A percentile compares a stretch with the other conserved stretches of the same genome.
phyloP scores from a whole-genome alignment of 2,113 vertebrate genomes.

The Rhipidura dahli region DNA sequence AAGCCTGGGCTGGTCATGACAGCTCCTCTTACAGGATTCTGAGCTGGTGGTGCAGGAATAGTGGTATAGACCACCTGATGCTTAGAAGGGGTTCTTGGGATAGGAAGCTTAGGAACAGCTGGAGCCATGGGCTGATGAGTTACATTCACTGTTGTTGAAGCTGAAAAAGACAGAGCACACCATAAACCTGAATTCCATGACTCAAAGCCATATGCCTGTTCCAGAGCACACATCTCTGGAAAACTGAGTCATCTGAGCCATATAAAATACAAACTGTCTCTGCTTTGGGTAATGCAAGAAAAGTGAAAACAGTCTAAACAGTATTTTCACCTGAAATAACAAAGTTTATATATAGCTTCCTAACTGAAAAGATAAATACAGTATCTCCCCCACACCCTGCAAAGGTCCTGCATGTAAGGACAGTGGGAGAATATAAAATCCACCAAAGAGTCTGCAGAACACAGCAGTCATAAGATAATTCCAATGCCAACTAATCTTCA shows the following conservation, averaged over 20 bases:
- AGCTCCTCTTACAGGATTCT: slow-evolving; percentile 73
- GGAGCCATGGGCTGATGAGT: slow-evolving; percentile 76
- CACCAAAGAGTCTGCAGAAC: neutral
- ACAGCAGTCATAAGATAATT: neutral
- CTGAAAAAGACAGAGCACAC: slow-evolving; percentile 41
- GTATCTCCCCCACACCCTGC: rapidly evolving
- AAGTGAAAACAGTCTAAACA: neutral
- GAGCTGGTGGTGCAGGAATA: slow-evolving; percentile 71
- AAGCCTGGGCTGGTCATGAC: slow-evolving; percentile 73
- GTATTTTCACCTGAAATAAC: neutral
- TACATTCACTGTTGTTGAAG: slow-evolving; percentile 78
- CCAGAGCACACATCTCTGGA: neutral
- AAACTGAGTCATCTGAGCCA: neutral
- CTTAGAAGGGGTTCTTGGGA: slow-evolving; percentile 72
- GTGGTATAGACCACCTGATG: slow-evolving; percentile 80
- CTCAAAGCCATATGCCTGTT: neutral
- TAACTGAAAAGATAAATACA: neutral
- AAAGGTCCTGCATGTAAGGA: neutral
- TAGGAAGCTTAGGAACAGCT: slow-evolving; percentile 69
- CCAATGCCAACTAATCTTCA: neutral
- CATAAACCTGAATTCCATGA: neutral
- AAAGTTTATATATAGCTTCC: neutral
- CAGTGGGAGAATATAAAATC: neutral
- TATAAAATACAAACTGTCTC: neutral
- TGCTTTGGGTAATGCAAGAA: neutral